Evolutionary conservation across 2,113 vertebrate genomes (phyloP), one percentile per base, ranked within the genome.

Genomic region (Cyprinus carpio): DNA sequence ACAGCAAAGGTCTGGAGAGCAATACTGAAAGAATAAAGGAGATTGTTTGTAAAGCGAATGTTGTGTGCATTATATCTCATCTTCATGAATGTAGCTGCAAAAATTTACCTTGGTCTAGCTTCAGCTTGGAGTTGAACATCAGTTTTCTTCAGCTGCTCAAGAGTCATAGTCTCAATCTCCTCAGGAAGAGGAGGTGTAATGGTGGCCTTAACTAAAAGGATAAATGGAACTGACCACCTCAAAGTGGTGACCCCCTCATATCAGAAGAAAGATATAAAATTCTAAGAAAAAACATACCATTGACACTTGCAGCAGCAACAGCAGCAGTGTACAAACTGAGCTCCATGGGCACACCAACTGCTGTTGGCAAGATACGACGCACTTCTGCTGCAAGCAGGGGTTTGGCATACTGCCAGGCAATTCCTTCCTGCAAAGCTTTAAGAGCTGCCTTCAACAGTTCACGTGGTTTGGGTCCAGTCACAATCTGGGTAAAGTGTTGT

Each of bases 271-370:
- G 20, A n/a, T 49, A 1, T 3, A 0, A 7, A 43, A 74, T n/a
- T 46, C 1, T 15, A 12, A 25, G 10, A 12, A 20, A 64, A 62
- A 54, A 23, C 91, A 88, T 88, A 96, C 96, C 62, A 0, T 84
- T 88, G 84, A 89, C 2, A 0, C 79, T 75, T 2, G 89, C 93
- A 9, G 85, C 85, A 87, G 89, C 94, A 79, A 96, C 92, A 16
- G 90, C 94, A 37, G 95, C 84, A 0, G 86, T 86, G 91, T 94
- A 94, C 0, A 92, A 67, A 60, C 92, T 87, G 0, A 96, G 87
- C 58, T 96, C 96, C 91, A 97, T 89, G 0, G 96, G 96, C 51
- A 96, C 23, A 16, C 96, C 96, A 0, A 94, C 85, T 84, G 85
- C 88, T 34, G 93, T 96, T 2, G 96, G 95, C 1, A 96, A 0